Evolutionary conservation across 2,888 invertebrate species (phyloP), one percentile per base, ranked within the genome.

Genomic region (Rhamphomyia laevipes): DNA sequence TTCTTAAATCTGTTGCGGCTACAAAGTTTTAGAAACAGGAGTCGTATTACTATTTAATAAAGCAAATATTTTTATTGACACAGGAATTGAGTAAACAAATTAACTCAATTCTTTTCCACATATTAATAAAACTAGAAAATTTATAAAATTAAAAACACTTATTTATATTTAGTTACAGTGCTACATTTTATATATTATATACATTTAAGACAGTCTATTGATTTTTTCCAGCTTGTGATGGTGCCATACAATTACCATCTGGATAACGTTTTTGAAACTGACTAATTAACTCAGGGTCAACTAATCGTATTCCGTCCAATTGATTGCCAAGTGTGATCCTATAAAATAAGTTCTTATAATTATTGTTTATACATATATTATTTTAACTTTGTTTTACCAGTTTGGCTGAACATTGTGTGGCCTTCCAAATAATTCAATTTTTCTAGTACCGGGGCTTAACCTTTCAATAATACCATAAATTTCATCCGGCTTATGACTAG

Each of bases 371-470:
- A 42, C 5, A 35, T 41, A 49, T 18, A 45, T 44, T 41, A 13
- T 45, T 35, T 40, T 40, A 9, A 16, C 16, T 17, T 31, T n/a
- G 47, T 54, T 68, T 67, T 57, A 84, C 97, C 96, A 97, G 65
- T 97, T 97, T 0, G 95, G 96, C 67, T 97, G 96, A 1, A 96
- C 89, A 65, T 97, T 97, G 68, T 97, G 96, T 0, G 94, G 94
- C 49, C 97, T 74, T 0, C 97, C 97, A 66, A 97, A 97, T 15
- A 97, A 73, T 71, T 97, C 97, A 51, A 97, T 93, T 74, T 97
- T 97, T 50, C 95, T 79, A 0, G 95, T 95, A 1, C 96, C 95
- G 0, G 97, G 97, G 53, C 95, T 93, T 46, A 97, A 77, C 47
- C 97, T 76, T 66, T 97, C 96, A 56, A 96, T 96, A 59, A 96